Percentiles rank a stretch among this genome's conserved stretches.
These are phyloP conservation scores for Talpa occidentalis DNA, from an alignment of 2,113 vertebrate species.

Conservation along the genomic window DNA sequence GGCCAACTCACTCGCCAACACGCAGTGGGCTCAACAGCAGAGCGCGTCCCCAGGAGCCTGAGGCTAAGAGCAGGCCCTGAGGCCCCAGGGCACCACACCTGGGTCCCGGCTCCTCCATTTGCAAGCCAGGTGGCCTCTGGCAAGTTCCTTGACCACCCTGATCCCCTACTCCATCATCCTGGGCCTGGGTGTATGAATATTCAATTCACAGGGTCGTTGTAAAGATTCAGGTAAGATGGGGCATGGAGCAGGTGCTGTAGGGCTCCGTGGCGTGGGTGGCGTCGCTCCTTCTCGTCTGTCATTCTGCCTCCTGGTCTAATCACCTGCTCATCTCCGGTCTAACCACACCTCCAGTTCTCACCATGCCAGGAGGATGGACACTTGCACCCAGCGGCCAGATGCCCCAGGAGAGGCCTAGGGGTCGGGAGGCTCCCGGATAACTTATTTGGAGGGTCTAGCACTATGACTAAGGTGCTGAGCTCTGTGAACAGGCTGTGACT, in stretches of 20 bases:
- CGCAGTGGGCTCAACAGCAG: not conserved
- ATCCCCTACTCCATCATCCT: not conserved
- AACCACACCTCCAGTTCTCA: not conserved
- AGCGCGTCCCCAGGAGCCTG: accelerated
- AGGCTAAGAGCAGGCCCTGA: accelerated
- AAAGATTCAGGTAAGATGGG: accelerated
- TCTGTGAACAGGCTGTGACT: accelerated
- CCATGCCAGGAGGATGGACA: accelerated
- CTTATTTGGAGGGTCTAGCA: not conserved
- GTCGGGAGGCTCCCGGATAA: not conserved
- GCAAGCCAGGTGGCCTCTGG: not conserved
- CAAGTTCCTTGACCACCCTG: not conserved
- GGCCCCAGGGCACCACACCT: accelerated
- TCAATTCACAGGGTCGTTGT: accelerated
- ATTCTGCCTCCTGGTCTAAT: not conserved
- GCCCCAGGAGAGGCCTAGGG: not conserved
- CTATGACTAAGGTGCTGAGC: accelerated
- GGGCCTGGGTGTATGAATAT: not conserved
- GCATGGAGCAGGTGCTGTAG: accelerated
- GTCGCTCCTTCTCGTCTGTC: not conserved
- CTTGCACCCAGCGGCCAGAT: not conserved
- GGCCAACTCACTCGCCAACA: not conserved
- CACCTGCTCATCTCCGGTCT: no score
- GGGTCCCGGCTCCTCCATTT: no score
- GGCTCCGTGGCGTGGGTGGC: no score